These are phyloP conservation scores for Spondyliosoma cantharus DNA, from an alignment of 2,797 vertebrate genomes.

Conservation along the genomic window DNA sequence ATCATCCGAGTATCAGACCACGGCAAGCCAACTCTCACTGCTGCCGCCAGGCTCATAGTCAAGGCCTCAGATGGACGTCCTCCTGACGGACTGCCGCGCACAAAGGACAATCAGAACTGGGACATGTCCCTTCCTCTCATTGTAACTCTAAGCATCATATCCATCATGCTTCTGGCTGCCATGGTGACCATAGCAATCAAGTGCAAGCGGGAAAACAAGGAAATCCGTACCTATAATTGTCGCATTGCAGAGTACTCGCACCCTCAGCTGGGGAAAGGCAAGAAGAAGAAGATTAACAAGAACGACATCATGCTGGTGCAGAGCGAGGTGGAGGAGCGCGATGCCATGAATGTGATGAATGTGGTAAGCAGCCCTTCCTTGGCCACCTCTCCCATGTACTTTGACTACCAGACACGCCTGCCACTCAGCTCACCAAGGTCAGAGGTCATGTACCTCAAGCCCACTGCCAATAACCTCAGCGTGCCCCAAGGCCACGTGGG, in stretches of 20 bases:
- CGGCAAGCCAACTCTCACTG: slow-evolving; percentile 94
- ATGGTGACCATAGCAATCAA: slow-evolving; percentile 99
- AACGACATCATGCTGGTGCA: slow-evolving; percentile 99
- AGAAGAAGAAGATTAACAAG: slow-evolving; percentile 99
- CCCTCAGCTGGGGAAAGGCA: slow-evolving; percentile 94
- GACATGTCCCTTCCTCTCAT: slow-evolving; percentile 98
- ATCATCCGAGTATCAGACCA: slow-evolving; percentile 97
- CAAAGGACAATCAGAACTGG: slow-evolving; percentile 95
- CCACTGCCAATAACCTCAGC: slow-evolving; percentile 98
- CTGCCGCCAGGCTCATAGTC: slow-evolving; percentile 94
- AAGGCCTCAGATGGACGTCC: slow-evolving; percentile 92
- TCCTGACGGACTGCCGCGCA: slow-evolving; percentile 91
- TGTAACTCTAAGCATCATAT: slow-evolving; percentile 96
- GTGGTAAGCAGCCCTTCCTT: slow-evolving; percentile 99
- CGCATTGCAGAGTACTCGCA: slow-evolving; percentile 99
- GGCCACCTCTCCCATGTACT: slow-evolving; percentile 99
- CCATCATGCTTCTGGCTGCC: slow-evolving; percentile 96
- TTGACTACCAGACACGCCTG: slow-evolving; percentile 99
- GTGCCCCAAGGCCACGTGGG: slow-evolving; percentile 98
- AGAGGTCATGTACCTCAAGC: slow-evolving; percentile 99
- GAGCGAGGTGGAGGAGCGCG: slow-evolving; percentile 98
- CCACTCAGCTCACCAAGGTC: slow-evolving; percentile 99
- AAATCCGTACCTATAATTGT: slow-evolving; percentile 99
- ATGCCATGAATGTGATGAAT: slow-evolving; percentile 99
- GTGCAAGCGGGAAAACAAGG: slow-evolving; percentile 99